A percentile compares a stretch with the other conserved stretches of the same genome.
Conservation (phyloP, 2,797 vertebrate genomes). For the Yasuhikotakia modesta region DNA sequence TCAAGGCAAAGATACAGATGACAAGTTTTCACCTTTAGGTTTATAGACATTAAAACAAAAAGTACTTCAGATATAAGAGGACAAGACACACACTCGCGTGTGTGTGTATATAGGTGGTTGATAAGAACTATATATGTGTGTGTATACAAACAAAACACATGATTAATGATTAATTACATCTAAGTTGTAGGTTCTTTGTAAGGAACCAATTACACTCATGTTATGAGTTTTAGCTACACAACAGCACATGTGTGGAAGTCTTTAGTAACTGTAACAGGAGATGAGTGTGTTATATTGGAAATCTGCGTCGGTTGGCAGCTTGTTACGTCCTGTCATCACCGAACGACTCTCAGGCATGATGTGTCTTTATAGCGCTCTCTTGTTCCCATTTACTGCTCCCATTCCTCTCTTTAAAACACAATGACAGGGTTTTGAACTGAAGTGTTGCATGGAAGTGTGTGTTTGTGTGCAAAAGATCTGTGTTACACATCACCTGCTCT, state of each 20-base stretch:
- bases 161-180: slow-evolving; percentile 15
- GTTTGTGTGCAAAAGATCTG: slow-evolving; percentile 41
- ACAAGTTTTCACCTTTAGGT: background rate
- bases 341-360: slow-evolving; percentile 48
- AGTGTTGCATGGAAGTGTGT: slow-evolving; percentile 16
- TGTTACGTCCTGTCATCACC: slow-evolving; percentile 59
- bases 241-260: slow-evolving; percentile 58
- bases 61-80: background rate
- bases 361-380: slow-evolving; percentile 53
- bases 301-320: slow-evolving; percentile 55
- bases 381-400: slow-evolving; percentile 48
- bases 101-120: too few relatives aligned
- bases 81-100: background rate
- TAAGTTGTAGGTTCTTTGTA: slow-evolving; percentile 35
- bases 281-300: slow-evolving; percentile 55
- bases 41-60: background rate
- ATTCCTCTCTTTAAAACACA: slow-evolving; percentile 41
- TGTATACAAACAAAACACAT: slow-evolving; percentile 16
- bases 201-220: slow-evolving; percentile 39
- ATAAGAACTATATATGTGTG: too few relatives aligned
- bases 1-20: slow-evolving; percentile 1
- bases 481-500: slow-evolving; percentile 59
- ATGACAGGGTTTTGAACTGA: slow-evolving; percentile 53
- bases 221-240: slow-evolving; percentile 26
- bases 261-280: slow-evolving; percentile 58